Evolutionary conservation across 2,888 invertebrate species (phyloP), one percentile per base, ranked within the genome.

Genomic region (Pantelozetes paolii): DNA sequence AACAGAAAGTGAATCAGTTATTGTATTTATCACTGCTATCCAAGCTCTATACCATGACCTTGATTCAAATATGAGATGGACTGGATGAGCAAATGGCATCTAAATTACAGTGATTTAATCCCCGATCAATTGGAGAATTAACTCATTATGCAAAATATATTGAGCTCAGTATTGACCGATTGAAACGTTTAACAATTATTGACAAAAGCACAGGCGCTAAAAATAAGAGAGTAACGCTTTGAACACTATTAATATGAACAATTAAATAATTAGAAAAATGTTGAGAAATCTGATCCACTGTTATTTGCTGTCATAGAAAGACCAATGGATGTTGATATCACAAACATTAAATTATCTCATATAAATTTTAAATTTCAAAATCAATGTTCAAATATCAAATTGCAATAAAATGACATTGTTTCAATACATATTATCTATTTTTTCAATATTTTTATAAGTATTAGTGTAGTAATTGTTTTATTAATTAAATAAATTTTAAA

Each of bases 41-140:
- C 36, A 36, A 20, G 36, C 36, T 20, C n/a, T 64, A 36, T 64
- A 36, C 11, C 64, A 64, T 36, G 64, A 64, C 36, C 36, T 64
- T 15, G 64, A 64, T 36, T n/a, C 32, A 5, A 32, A 64, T n/a
- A 64, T 64, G 64, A 6, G 36, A 64, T 20, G 64, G 64, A n/a
- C 18, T 64, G 32, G 64, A 64, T 64, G 18, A 1, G 36, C n/a
- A 64, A 8, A 36, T 64, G 1, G 36, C 36, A n/a, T 15, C 36
- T 36, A 15, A 64, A 64, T 36, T 64, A n/a, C 64, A 64, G n/a
- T 32, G 18, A 9, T 64, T 64, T 36, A 64, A 64, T 18, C 64
- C 64, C 1, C 13, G 15, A 3, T 1, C 1, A n/a, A n/a, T 36
- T 36, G 8, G 9, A n/a, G 36, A 64, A 18, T 30, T 64, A 5